Evolutionary conservation across 92 coral and sea anemone genomes (phyloP), one percentile per base, ranked within the genome.

Genomic region (Phenganax marumi): DNA sequence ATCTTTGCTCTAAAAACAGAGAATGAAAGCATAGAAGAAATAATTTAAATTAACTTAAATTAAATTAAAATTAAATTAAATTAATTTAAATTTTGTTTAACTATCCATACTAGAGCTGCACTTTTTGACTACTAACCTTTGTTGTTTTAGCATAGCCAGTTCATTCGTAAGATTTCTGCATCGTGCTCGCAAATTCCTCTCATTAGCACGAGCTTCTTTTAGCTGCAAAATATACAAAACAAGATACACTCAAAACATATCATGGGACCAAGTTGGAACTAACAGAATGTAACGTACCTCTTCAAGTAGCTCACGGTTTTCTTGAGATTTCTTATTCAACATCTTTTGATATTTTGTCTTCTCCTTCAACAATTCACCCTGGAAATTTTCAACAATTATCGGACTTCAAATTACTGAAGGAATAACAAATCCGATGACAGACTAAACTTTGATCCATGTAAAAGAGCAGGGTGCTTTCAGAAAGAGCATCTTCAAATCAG

Each of bases 91-190:
- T 56, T 56, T 56, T 7, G 7, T 19, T 14, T 56, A 21, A 14
- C 3, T 56, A 14, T 19, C 22, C 2, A 56, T 56, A 56, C 63
- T 56, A 21, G 3, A 56, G 63, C 7, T 2, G 22, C 19, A 10
- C 16, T 10, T 7, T 47, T 3, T 68, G 43, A 33, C 0, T 19
- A 83, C 90, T 68, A 76, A 95, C 98, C 95, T 93, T 91, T 77
- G 82, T 18, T 93, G 87, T 68, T 92, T 95, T 39, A 90, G 82
- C 62, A 95, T 87, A 6, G 98, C 97, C 77, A 95, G 84, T 83
- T 95, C 98, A 58, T 95, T 95, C 47, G 98, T 95, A 77, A 95
- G 87, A 57, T 94, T 95, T 73, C 98, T 89, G 75, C 98, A 95
- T 76, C 98, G 85, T 26, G 98, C 98, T 79, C 98, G 86, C 43